Evolutionary conservation across 2,888 invertebrate species (phyloP), one percentile per base, ranked within the genome.

Genomic region (Lasiommata megera): DNA sequence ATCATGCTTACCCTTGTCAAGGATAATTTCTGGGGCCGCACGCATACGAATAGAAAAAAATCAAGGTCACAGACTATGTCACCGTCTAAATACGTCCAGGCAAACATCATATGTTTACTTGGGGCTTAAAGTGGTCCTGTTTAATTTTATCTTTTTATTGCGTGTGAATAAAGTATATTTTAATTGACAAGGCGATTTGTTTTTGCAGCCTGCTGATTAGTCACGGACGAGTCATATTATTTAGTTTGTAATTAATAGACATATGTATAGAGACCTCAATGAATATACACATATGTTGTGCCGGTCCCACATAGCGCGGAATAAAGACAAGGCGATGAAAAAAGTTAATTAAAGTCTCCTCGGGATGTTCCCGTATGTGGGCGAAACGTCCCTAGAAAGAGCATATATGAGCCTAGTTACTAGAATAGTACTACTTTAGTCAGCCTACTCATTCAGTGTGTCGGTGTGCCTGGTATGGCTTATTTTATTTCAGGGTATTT

Each of bases 1-100:
- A 48, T 36, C 36, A 37, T 48, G 9, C 12, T 12, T 17, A 48
- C 48, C 18, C 48, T 23, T 23, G n/a, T 18, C 16, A 48, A 48
- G 48, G 36, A 37, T 48, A 29, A 41, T 41, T 48, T 41, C 34
- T 41, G 48, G 47, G 41, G 40, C 54, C 41, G 53, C 31, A 43
- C 47, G 46, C 41, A 48, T 29, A 29, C 58, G 36, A 9, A 14
- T 48, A 48, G 37, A 38, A 60, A 61, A 60, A 61, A 36, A 31
- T 52, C 53, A 61, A 58, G 61, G 61, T 61, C 57, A 59, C 50
- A 44, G n/a, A 46, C 51, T 44, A 52, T 55, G 61, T 61, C 61
- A 61, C 47, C 52, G 31, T 57, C 56, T 50, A 56, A 56, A 56
- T 29, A n/a, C 34, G 44, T 50, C 48, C 43, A 51, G 34, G 43